Percentiles rank a stretch among this genome's conserved stretches.
Evolutionary conservation across 1,140 invertebrate species (phyloP).

Genomic region (Araneus ventricosus): DNA sequence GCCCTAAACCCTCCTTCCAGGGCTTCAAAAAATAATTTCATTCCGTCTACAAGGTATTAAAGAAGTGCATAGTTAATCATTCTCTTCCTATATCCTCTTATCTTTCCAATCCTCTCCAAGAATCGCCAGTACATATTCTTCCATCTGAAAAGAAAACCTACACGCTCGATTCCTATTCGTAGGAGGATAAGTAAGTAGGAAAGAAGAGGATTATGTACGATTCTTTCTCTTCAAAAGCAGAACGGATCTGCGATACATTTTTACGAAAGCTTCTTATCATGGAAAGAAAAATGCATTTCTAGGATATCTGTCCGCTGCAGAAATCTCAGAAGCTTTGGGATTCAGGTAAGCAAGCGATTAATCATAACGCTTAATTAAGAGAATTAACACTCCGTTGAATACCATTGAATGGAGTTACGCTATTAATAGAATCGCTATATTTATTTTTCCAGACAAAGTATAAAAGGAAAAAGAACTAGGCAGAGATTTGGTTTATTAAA

Average conservation of each 20-base stretch:
- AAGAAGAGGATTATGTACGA: background rate
- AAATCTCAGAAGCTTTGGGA: no score
- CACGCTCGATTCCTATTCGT: background rate
- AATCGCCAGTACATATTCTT: background rate
- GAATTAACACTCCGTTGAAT: no score
- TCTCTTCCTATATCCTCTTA: background rate
- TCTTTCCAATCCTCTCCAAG: background rate
- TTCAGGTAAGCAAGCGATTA: no score
- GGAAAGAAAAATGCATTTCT: background rate
- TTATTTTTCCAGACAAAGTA: no score
- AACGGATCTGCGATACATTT: background rate
- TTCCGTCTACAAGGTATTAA: background rate
- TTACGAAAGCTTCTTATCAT: background rate
- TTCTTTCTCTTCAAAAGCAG: background rate
- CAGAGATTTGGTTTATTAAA: no score
- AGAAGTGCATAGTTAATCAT: background rate
- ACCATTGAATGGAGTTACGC: no score
- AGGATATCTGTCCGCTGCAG: background rate
- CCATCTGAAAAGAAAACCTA: background rate
- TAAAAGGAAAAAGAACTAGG: no score
- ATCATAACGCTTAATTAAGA: no score
- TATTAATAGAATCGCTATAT: no score
- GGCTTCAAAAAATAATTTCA: background rate
- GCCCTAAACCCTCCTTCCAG: background rate
- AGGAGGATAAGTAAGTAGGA: background rate